Percentiles rank a stretch among this genome's conserved stretches.
These are phyloP conservation scores for Ypsolopha scabrella DNA, from an alignment of 2,888 invertebrate species.

Conservation along the genomic window DNA sequence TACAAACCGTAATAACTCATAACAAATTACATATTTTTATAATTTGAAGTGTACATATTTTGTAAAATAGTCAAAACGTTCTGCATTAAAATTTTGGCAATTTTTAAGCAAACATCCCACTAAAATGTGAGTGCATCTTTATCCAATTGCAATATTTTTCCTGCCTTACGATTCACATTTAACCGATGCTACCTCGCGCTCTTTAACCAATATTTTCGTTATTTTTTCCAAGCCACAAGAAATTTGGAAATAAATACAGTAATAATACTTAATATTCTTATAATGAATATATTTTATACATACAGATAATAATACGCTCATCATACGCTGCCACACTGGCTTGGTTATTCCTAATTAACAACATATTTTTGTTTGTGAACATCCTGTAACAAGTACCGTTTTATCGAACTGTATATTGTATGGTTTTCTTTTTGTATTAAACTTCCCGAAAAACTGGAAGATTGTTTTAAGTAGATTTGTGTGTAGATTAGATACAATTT, in stretches of 20 bases:
- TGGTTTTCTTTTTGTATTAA: slow-evolving; percentile 3
- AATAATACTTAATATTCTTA: neutral
- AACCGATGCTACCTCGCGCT: neutral
- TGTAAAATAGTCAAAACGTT: neutral
- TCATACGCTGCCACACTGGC: slow-evolving; percentile 65
- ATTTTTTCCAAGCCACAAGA: neutral
- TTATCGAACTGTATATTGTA: slow-evolving; percentile 13
- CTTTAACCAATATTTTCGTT: neutral
- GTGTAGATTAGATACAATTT: neutral
- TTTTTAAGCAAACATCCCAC: no score
- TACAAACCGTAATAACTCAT: no score
- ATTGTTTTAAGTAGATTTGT: slow-evolving; percentile 1
- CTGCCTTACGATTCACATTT: neutral
- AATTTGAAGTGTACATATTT: neutral
- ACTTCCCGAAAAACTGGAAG: slow-evolving; percentile 8
- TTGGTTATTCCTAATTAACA: slow-evolving; percentile 45
- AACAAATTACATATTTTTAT: neutral
- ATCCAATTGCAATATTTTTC: neutral
- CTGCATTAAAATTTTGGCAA: no score
- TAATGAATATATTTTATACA: neutral
- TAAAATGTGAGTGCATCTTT: neutral
- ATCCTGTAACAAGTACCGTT: slow-evolving; percentile 18
- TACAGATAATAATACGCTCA: slow-evolving; percentile 30
- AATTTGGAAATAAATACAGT: no score
- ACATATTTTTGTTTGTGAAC: slow-evolving; percentile 27